Evolutionary conservation across 2,888 invertebrate genomes (phyloP).

Genomic region (Dioctria rufipes): DNA sequence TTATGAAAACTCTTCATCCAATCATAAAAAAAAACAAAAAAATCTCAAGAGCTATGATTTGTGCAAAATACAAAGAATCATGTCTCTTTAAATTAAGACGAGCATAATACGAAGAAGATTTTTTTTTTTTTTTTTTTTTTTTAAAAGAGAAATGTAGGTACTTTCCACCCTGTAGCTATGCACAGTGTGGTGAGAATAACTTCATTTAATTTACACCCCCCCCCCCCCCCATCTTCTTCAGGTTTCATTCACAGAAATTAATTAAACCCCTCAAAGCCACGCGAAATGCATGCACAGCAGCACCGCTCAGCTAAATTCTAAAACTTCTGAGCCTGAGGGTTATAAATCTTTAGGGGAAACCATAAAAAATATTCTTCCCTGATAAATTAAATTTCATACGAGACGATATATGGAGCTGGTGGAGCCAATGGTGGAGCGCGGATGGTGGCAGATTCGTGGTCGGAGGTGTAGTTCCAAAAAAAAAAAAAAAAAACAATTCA

Average conservation of each 20-base stretch:
- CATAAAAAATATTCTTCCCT: conserved; percentile 18
- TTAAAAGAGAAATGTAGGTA: background rate
- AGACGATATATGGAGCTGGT: too few relatives aligned
- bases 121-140: too few relatives aligned
- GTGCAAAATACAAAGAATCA: background rate
- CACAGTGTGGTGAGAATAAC: background rate
- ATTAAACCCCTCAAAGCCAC: conserved; percentile 34
- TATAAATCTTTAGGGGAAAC: conserved; percentile 34
- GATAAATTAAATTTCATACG: conserved; percentile 32
- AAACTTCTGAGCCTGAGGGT: conserved; percentile 31
- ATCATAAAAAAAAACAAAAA: too few relatives aligned
- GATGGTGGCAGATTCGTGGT: background rate
- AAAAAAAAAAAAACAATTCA: background rate
- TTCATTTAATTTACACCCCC: background rate
- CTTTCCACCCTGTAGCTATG: background rate
- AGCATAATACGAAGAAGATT: background rate
- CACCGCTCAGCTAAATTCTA: conserved; percentile 11
- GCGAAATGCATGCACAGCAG: conserved; percentile 22
- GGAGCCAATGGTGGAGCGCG: too few relatives aligned
- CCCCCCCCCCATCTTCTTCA: conserved; percentile 6
- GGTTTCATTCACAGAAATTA: conserved; percentile 37
- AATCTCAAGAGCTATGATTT: background rate
- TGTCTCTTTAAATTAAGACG: background rate
- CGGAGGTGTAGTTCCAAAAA: background rate
- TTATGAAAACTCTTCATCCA: too few relatives aligned